A percentile compares a stretch with the other conserved stretches of the same genome.
phyloP scores from a whole-genome alignment of 2,797 vertebrate genomes.

The Molossus alvarezi region DNA sequence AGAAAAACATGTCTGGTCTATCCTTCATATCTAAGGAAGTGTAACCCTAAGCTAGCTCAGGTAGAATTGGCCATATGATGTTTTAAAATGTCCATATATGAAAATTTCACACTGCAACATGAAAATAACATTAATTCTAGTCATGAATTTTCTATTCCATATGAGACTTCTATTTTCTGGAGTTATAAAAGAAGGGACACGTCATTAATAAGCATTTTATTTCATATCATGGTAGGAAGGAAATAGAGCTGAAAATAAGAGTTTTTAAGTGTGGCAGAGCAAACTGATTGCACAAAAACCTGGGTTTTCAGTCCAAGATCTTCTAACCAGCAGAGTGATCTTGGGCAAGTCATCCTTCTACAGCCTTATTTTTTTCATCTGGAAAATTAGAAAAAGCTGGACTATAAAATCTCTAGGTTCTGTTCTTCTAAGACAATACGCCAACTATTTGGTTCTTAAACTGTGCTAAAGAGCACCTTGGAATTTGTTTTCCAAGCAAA shows the following conservation, averaged over 20 bases:
- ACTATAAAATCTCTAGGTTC: not conserved
- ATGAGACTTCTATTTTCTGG: conserved; percentile 54
- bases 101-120: conserved; percentile 54
- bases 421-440: conserved; percentile 48
- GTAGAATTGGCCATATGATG: conserved; percentile 33
- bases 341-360: conserved; percentile 29
- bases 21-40: conserved; percentile 18
- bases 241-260: not conserved
- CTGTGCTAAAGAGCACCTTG: not conserved
- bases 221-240: not conserved
- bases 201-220: conserved; percentile 12
- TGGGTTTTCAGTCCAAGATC: conserved; percentile 15
- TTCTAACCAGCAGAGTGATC: conserved; percentile 3
- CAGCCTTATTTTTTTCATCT: not conserved
- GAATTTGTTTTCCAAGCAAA: conserved; percentile 62
- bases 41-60: conserved; percentile 30
- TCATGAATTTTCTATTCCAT: conserved; percentile 20
- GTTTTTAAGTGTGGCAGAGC: not conserved
- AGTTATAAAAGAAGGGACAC: conserved; percentile 19
- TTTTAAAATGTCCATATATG: conserved; percentile 65
- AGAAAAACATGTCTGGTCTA: not conserved
- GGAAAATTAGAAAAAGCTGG: conserved; percentile 57
- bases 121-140: conserved; percentile 50
- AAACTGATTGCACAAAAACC: not conserved
- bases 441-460: conserved; percentile 50